Percentiles rank a stretch among this genome's conserved stretches.
phyloP scores from a whole-genome alignment of 1,140 invertebrate species.

The Bombus waltoni region DNA sequence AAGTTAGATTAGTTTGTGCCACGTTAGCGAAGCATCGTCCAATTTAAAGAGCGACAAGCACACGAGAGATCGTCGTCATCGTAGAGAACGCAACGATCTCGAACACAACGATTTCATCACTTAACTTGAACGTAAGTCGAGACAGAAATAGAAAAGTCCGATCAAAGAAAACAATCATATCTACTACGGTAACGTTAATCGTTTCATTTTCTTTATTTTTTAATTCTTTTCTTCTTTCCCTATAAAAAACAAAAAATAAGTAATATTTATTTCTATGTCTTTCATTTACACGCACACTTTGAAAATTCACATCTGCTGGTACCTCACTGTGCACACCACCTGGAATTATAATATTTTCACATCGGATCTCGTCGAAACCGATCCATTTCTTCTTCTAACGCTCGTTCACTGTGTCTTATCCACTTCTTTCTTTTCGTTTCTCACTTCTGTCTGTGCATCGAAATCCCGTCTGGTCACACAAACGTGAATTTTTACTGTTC shows the following conservation, averaged over 20 bases:
- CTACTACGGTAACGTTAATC: background rate
- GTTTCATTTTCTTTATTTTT: constrained; percentile 3
- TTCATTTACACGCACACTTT: background rate
- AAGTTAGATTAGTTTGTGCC: constrained; percentile 23
- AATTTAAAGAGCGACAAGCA: constrained; percentile 1
- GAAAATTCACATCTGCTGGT: background rate
- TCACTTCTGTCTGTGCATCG: constrained; percentile 22
- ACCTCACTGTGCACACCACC: background rate
- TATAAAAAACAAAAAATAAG: background rate
- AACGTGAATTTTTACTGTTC: background rate
- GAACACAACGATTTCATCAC: constrained; percentile 3
- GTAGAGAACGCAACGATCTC: constrained; percentile 31
- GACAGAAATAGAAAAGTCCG: constrained; percentile 1
- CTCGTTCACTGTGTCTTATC: background rate
- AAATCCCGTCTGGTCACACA: background rate
- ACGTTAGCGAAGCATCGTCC: constrained; percentile 1
- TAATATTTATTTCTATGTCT: background rate
- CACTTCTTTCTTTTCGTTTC: background rate
- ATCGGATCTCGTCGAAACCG: background rate
- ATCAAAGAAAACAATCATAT: constrained; percentile 1
- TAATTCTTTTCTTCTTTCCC: background rate
- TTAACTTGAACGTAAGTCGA: constrained; percentile 34
- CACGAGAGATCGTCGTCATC: constrained; percentile 1
- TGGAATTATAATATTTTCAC: background rate
- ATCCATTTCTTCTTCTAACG: background rate